Percentiles rank a stretch among this genome's conserved stretches.
phyloP scores from a whole-genome alignment of 2,888 invertebrate genomes.

The Megaustenia siamemsis region DNA sequence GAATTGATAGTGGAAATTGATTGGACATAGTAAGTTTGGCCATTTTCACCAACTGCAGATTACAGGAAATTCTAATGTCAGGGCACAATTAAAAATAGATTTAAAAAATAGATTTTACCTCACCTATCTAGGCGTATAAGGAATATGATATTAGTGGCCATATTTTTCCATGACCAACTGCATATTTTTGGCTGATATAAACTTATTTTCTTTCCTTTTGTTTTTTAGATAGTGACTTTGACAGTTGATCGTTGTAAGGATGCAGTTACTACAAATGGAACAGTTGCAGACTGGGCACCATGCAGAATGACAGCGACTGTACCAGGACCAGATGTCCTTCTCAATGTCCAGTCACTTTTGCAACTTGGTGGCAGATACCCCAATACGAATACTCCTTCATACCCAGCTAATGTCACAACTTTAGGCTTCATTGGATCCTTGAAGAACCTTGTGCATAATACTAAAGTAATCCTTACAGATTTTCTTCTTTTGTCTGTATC shows the following conservation, averaged over 20 bases:
- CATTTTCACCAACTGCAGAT: too few relatives aligned
- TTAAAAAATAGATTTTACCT: too few relatives aligned
- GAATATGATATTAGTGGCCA: too few relatives aligned
- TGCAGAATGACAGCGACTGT: constrained; percentile 95
- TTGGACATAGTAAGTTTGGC: too few relatives aligned
- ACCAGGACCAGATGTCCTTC: constrained; percentile 95
- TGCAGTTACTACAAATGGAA: constrained; percentile 85
- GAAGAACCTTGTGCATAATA: constrained; percentile 95
- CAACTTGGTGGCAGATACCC: constrained; percentile 89
- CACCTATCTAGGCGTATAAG: too few relatives aligned
- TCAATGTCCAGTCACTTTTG: constrained; percentile 95
- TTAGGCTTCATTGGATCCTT: constrained; percentile 93
- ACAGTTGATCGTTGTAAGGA: constrained; percentile 95
- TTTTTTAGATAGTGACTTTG: constrained; percentile 14
- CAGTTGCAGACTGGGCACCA: constrained; percentile 82
- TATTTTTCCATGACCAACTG: too few relatives aligned
- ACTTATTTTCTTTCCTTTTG: neutral
- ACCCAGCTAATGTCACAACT: constrained; percentile 82
- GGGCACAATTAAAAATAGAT: too few relatives aligned
- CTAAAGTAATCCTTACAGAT: constrained; percentile 80
- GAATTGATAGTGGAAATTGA: too few relatives aligned
- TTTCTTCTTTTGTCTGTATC: neutral
- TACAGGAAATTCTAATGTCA: too few relatives aligned
- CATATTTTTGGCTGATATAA: too few relatives aligned
- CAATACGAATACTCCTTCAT: constrained; percentile 50